Evolutionary conservation across 2,113 vertebrate genomes (phyloP).

Genomic region (Platichthys stellatus): DNA sequence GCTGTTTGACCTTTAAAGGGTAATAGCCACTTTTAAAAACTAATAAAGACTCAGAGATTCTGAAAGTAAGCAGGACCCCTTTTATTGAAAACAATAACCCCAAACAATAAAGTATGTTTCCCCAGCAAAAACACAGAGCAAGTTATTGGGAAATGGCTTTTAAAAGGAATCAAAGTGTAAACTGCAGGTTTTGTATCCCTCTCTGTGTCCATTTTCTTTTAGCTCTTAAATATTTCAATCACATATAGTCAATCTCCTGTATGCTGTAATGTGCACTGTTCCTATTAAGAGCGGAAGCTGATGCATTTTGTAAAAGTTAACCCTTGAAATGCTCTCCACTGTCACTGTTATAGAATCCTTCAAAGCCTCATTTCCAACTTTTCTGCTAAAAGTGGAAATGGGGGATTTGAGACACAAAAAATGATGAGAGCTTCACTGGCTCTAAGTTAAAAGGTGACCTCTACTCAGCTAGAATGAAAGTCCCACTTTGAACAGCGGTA

Average conservation of each 20-base stretch:
- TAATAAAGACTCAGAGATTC: conserved; percentile 69
- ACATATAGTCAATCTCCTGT: conserved; percentile 53
- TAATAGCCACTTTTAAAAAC: conserved; percentile 82
- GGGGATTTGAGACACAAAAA: conserved; percentile 38
- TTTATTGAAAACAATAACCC: conserved; percentile 76
- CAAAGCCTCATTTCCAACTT: conserved; percentile 31
- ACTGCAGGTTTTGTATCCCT: conserved; percentile 36
- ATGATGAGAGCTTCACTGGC: conserved; percentile 66
- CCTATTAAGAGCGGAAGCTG: conserved; percentile 43
- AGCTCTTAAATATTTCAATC: conserved; percentile 66
- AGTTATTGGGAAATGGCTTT: conserved; percentile 62
- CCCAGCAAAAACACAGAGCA: conserved; percentile 67
- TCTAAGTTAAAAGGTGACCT: conserved; percentile 68
- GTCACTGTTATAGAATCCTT: conserved; percentile 19
- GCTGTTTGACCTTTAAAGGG: conserved; percentile 83
- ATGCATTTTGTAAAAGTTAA: conserved; percentile 46
- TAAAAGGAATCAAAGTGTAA: conserved; percentile 58
- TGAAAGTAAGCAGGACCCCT: conserved; percentile 64
- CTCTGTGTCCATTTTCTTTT: conserved; percentile 37
- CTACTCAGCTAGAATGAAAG: conserved; percentile 68
- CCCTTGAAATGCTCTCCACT: conserved; percentile 17
- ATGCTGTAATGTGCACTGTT: conserved; percentile 54
- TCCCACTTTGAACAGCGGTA: conserved; percentile 54
- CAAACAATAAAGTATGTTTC: conserved; percentile 75
- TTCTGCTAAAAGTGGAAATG: conserved; percentile 48